These are phyloP conservation scores for Cheirogaleus medius DNA, from an alignment of 2,113 vertebrate species.

Conservation along the genomic window DNA sequence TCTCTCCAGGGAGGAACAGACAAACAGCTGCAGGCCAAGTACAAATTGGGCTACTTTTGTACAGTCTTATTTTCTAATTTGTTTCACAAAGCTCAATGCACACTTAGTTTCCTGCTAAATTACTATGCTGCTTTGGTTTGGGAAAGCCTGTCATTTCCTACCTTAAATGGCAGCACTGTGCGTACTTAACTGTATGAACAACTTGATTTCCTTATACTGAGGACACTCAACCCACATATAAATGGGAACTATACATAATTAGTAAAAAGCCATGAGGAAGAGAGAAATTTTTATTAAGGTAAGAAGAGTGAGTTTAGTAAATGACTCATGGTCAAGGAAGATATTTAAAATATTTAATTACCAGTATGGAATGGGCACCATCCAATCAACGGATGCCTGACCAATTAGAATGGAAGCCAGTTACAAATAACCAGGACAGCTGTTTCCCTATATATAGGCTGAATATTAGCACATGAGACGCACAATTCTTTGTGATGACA, in stretches of 20 bases:
- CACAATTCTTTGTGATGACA: neutral
- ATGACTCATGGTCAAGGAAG: neutral
- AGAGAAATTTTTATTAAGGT: neutral
- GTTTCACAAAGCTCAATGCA: slow-evolving; percentile 28
- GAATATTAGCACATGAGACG: neutral
- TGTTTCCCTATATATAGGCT: neutral
- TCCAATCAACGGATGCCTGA: neutral
- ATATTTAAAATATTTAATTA: neutral
- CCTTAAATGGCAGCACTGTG: neutral
- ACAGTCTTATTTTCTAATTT: slow-evolving; percentile 48
- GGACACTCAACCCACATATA: neutral
- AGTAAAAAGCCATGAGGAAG: neutral
- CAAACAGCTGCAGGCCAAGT: neutral
- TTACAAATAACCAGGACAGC: neutral
- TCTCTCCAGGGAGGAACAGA: slow-evolving; percentile 12
- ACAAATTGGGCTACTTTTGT: neutral
- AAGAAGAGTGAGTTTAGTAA: neutral
- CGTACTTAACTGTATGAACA: neutral
- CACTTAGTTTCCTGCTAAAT: slow-evolving; percentile 45
- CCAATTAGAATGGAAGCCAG: neutral
- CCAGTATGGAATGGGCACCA: neutral
- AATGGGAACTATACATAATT: neutral
- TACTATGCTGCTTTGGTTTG: neutral
- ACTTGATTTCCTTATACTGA: neutral
- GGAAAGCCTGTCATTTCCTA: neutral